Percentiles rank a stretch among this genome's conserved stretches.
Evolutionary conservation across 2,113 vertebrate genomes (phyloP).

Genomic region (Phylloscopus trochiloides): DNA sequence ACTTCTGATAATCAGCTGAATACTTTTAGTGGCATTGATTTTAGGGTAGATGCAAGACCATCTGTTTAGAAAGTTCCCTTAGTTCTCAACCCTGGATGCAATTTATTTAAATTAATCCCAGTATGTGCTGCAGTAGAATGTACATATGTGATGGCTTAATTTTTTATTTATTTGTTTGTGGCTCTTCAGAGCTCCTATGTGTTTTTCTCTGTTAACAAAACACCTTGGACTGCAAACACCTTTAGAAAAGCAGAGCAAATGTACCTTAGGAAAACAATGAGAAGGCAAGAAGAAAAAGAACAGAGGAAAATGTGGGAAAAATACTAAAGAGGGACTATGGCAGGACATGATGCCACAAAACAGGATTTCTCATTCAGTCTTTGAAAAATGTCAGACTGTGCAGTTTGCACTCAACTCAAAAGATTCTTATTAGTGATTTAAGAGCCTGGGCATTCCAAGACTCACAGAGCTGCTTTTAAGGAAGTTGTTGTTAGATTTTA

Average conservation of each 20-base stretch:
- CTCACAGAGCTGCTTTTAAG: not conserved
- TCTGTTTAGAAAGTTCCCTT: not conserved
- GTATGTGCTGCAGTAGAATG: not conserved
- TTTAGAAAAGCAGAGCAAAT: not conserved
- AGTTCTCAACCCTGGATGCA: not conserved
- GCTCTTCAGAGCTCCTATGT: not conserved
- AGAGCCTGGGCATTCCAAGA: not conserved
- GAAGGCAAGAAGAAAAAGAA: not conserved
- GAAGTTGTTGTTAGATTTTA: constrained; percentile 3
- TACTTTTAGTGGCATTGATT: not conserved
- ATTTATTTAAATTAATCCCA: not conserved
- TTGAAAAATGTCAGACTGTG: not conserved
- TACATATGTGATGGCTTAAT: not conserved
- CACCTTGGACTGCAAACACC: not conserved
- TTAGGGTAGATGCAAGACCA: not conserved
- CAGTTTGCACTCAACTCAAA: not conserved
- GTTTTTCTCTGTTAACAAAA: not conserved
- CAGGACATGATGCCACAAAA: not conserved
- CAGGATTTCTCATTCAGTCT: not conserved
- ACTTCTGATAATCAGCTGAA: not conserved
- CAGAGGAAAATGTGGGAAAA: not conserved
- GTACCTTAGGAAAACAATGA: not conserved
- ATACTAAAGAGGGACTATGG: not conserved
- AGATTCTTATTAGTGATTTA: not conserved
- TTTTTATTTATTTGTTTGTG: not conserved